Conservation (phyloP, 2,888 invertebrate species). For the Aproaerema taeniolella region DNA sequence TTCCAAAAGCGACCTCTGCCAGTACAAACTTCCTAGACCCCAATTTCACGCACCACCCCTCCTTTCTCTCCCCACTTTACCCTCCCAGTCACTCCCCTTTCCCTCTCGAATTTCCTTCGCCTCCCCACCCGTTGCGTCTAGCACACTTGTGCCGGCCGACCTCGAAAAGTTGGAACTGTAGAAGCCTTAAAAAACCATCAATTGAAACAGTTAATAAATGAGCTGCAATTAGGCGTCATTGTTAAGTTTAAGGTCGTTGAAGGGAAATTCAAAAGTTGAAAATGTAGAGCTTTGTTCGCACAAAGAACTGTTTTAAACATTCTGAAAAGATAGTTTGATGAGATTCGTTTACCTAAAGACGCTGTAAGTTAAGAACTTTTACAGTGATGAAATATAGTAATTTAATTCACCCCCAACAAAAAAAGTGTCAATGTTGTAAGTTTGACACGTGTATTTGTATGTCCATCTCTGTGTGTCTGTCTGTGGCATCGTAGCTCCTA, state of each 20-base stretch:
- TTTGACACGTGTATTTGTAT: no score
- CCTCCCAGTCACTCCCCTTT: slow-evolving; percentile 18
- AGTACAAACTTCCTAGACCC: slow-evolving; percentile 47
- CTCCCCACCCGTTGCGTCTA: slow-evolving; percentile 44
- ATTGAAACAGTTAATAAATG: slow-evolving; percentile 26
- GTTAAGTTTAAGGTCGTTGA: slow-evolving; percentile 15
- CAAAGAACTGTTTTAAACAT: neutral
- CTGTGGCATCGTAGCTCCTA: no score
- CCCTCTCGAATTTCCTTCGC: slow-evolving; percentile 17
- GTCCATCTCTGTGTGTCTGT: no score
- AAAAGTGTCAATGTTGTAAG: no score
- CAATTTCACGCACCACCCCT: slow-evolving; percentile 31
- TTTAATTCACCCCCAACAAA: no score
- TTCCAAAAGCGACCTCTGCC: slow-evolving; percentile 33
- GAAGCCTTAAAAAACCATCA: slow-evolving; percentile 20
- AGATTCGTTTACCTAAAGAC: no score
- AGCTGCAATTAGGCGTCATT: slow-evolving; percentile 26
- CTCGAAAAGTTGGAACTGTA: slow-evolving; percentile 47
- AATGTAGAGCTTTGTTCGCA: neutral
- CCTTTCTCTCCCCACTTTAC: slow-evolving; percentile 14
- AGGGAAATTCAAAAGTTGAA: slow-evolving; percentile 5
- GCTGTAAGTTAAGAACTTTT: no score
- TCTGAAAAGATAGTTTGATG: no score
- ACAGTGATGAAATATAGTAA: no score
- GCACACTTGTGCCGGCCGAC: slow-evolving; percentile 51